phyloP scores from a whole-genome alignment of 2,113 vertebrate genomes.

The Myotis yumanensis region DNA sequence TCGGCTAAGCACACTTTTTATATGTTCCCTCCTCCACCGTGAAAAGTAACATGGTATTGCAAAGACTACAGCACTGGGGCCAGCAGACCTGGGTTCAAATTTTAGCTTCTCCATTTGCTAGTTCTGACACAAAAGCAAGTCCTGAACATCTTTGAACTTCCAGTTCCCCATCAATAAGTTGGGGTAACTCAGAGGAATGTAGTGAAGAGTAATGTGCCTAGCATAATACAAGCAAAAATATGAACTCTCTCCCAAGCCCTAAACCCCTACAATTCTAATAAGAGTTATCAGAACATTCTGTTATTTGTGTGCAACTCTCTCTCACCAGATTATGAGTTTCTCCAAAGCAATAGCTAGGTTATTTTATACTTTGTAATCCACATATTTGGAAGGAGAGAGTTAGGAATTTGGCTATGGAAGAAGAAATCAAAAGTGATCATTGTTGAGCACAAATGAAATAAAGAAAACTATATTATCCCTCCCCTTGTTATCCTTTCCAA shows the following conservation, averaged over 20 bases:
- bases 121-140: not conserved
- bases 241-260: not conserved
- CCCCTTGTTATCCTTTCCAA: not conserved
- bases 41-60: not conserved
- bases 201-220: not conserved
- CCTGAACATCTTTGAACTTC: not conserved
- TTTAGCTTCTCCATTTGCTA: conserved; percentile 7
- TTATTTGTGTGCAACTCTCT: not conserved
- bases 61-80: not conserved
- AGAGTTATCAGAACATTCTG: not conserved
- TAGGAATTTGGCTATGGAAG: not conserved
- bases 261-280: not conserved
- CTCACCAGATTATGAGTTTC: not conserved
- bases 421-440: not conserved
- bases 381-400: not conserved
- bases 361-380: not conserved
- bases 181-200: not conserved
- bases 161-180: not conserved
- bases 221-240: not conserved
- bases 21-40: not conserved
- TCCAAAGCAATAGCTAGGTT: not conserved
- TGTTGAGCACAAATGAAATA: not conserved
- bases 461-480: not conserved
- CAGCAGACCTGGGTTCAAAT: not conserved
- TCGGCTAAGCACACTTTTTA: not conserved